Evolutionary conservation across 2,797 vertebrate species (phyloP).

Genomic region (Silurus lanzhouensis): DNA sequence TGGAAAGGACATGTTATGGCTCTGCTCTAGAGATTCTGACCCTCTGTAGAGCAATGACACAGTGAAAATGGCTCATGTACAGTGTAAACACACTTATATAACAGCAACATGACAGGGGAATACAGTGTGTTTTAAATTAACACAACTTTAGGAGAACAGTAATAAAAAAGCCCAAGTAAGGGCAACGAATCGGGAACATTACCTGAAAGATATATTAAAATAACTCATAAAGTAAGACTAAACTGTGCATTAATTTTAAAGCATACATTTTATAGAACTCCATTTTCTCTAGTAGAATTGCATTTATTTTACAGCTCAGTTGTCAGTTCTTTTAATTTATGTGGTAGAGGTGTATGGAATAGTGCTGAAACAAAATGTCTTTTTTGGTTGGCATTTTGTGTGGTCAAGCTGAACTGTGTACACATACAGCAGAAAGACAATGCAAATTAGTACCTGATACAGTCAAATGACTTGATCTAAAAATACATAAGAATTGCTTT

Average conservation of each 20-base stretch:
- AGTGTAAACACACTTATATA: constrained; percentile 22
- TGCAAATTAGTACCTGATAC: constrained; percentile 13
- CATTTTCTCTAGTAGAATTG: background rate
- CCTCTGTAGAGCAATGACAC: constrained; percentile 5
- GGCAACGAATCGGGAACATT: background rate
- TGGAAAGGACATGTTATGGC: background rate
- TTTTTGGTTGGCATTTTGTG: background rate
- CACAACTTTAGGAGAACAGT: background rate
- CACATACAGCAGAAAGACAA: constrained; percentile 7
- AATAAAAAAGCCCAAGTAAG: background rate
- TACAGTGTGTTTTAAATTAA: background rate
- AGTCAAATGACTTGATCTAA: constrained; percentile 33
- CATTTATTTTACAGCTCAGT: background rate
- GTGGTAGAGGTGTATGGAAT: background rate
- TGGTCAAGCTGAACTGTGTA: constrained; percentile 4
- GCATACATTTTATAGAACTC: background rate
- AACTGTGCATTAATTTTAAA: background rate
- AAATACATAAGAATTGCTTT: background rate
- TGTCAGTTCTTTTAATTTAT: background rate
- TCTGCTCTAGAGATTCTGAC: constrained; percentile 2
- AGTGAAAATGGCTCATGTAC: background rate
- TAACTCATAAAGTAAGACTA: constrained; percentile 9
- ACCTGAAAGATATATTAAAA: background rate
- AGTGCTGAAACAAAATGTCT: background rate
- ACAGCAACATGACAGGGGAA: constrained; percentile 4